Evolutionary conservation across 2,888 invertebrate species (phyloP), one percentile per base, ranked within the genome.

Genomic region (Synanthedon myopaeformis): DNA sequence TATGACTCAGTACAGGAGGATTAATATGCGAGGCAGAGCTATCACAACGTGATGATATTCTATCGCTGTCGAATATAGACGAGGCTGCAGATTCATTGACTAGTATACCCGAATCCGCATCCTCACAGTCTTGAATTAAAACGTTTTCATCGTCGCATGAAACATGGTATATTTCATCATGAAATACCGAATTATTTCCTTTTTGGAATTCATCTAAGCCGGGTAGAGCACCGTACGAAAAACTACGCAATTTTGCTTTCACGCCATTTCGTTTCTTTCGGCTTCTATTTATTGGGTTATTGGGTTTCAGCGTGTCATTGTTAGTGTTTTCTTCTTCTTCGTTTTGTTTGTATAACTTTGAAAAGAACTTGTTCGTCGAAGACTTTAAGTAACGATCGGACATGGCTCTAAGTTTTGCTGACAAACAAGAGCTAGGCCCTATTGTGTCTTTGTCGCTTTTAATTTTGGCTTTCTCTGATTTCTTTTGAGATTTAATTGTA

Each of bases 61-160:
- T 80, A 61, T 89, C 89, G 67, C 88, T 88, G 55, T 89, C 90
- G 58, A 92, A 88, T 57, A 92, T 84, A 1, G 92, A 92, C 55
- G 91, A 92, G 52, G 90, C 91, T 8, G 91, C 91, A 1, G 92
- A 92, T 69, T 92, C 92, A 67, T 92, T 93, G 64, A 93, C 92
- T 69, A 93, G 84, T 63, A 93, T 93, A 45, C 93, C 93, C 35
- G 93, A 93, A 74, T 93, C 93, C 56, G 91, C 91, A 76, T 93
- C 93, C 69, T 92, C 92, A 61, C 89, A 89, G 63, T 90, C 91
- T 64, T 90, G 89, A 63, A 89, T 81, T 53, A 89, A 76, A 53
- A 89, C 78, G 63, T 89, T 89, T 70, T 89, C 89, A 65, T 89
- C 88, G 57, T 88, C 87, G 65, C 86, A 88, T 12, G 82, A 80